Conservation (phyloP, 1,140 invertebrate species). For the Psix sp. region DNA sequence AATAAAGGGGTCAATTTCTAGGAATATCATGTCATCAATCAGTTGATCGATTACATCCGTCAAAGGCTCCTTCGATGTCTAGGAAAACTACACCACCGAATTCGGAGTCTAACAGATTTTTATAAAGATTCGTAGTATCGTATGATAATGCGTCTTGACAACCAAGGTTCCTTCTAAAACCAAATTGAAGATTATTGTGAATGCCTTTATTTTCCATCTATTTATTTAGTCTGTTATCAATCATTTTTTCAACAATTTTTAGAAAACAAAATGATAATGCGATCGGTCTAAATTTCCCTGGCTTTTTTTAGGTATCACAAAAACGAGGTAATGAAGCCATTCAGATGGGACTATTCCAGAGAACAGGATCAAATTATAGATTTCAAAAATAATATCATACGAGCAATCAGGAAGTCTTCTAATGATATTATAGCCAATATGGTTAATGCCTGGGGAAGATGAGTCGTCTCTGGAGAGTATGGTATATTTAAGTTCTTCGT, state of each 20-base stretch:
- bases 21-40: too few relatives aligned
- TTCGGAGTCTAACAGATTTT: too few relatives aligned
- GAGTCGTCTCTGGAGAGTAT: not conserved
- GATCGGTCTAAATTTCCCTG: slow-evolving; percentile 10
- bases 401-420: not conserved
- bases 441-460: not conserved
- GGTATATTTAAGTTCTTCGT: not conserved
- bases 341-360: not conserved
- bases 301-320: not conserved
- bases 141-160: too few relatives aligned
- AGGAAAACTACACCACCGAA: too few relatives aligned
- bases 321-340: slow-evolving; percentile 1
- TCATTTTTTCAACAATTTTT: slow-evolving; percentile 14
- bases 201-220: too few relatives aligned
- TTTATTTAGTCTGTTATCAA: not conserved
- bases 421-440: slow-evolving; percentile 1
- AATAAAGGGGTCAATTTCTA: too few relatives aligned
- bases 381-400: too few relatives aligned
- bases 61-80: too few relatives aligned
- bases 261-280: slow-evolving; percentile 5
- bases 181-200: too few relatives aligned
- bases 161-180: too few relatives aligned
- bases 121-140: not conserved
- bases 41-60: too few relatives aligned
- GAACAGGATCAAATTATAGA: not conserved